Evolutionary conservation across 1,140 invertebrate species (phyloP).

Genomic region (Zeugodacus cucurbitae): DNA sequence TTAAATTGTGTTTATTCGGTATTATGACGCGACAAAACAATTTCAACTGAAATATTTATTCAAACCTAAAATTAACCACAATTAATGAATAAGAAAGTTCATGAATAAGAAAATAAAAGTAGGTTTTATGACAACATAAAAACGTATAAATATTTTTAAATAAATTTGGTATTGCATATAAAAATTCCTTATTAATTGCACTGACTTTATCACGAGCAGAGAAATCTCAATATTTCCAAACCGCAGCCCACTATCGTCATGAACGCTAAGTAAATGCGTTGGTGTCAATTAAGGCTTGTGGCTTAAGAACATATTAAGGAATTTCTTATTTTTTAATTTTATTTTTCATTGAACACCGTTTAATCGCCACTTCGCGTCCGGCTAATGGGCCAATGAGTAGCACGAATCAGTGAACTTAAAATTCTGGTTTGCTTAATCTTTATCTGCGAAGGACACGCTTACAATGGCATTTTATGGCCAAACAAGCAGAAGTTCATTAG

Average conservation of each 20-base stretch:
- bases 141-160: neutral
- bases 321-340: neutral
- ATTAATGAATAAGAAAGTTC: neutral
- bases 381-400: neutral
- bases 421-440: neutral
- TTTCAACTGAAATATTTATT: neutral
- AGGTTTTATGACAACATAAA: neutral
- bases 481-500: neutral
- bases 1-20: no score
- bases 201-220: constrained; percentile 10
- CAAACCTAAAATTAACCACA: neutral
- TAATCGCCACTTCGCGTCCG: neutral
- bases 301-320: constrained; percentile 6
- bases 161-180: neutral
- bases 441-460: neutral
- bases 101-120: neutral
- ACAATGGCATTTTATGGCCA: neutral
- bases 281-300: neutral
- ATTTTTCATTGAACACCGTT: neutral
- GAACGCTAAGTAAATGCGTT: neutral
- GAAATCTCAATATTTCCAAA: neutral
- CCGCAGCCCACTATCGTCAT: neutral
- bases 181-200: constrained; percentile 21
- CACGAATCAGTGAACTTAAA: neutral
- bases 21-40: no score